Evolutionary conservation across 2,113 vertebrate genomes (phyloP).

Genomic region (Periophthalmodon schlosseri): DNA sequence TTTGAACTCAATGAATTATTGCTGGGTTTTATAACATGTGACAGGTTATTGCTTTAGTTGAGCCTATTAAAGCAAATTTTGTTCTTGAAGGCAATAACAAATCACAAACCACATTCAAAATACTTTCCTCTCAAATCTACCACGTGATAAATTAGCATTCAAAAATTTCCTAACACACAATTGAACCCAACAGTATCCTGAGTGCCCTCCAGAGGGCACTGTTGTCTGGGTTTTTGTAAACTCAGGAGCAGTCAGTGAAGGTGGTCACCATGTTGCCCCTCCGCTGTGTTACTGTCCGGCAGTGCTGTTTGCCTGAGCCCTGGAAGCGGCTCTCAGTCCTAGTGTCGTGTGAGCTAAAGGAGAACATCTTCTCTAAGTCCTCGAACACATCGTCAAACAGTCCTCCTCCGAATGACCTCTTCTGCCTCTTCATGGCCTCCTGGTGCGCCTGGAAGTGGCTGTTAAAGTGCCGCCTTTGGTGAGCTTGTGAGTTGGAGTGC

Average conservation of each 20-base stretch:
- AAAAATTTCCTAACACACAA: constrained; percentile 40
- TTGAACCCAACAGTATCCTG: constrained; percentile 1
- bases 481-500: constrained; percentile 61
- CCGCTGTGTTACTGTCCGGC: constrained; percentile 94
- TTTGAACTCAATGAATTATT: constrained; percentile 13
- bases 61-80: constrained; percentile 43
- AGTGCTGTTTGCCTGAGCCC: constrained; percentile 85
- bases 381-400: constrained; percentile 93
- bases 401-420: constrained; percentile 82
- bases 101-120: constrained; percentile 42
- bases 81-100: constrained; percentile 36
- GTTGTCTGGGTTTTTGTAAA: background rate
- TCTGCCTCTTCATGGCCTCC: constrained; percentile 81
- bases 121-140: constrained; percentile 19
- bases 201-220: fast-evolving
- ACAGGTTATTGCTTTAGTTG: constrained; percentile 58
- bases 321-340: constrained; percentile 83
- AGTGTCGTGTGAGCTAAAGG: constrained; percentile 81
- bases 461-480: constrained; percentile 89
- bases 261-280: constrained; percentile 98
- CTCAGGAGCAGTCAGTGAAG: constrained; percentile 91
- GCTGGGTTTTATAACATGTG: constrained; percentile 16
- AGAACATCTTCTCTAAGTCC: constrained; percentile 97
- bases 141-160: constrained; percentile 63
- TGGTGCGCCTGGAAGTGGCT: constrained; percentile 85